These are phyloP conservation scores for Rapana venosa DNA, from an alignment of 2,888 invertebrate genomes.

Conservation along the genomic window DNA sequence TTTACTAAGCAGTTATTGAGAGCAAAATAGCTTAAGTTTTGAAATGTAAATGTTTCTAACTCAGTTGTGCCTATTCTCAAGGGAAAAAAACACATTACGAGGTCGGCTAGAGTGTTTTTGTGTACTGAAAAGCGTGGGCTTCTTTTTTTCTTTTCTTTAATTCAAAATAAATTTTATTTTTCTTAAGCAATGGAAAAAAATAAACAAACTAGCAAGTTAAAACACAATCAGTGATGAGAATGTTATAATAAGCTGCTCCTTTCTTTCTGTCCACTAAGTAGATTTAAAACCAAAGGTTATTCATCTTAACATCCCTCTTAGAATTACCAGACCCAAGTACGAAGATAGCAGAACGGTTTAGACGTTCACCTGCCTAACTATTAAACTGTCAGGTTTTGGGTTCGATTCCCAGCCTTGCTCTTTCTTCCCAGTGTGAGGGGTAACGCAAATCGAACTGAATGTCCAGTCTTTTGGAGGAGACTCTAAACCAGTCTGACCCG, in stretches of 20 bases:
- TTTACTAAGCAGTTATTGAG: not conserved
- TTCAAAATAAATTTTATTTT: not conserved
- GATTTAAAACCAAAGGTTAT: too few relatives aligned
- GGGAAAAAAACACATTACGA: not conserved
- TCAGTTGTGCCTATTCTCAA: not conserved
- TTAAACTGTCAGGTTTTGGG: too few relatives aligned
- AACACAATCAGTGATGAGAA: not conserved
- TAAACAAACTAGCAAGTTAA: not conserved
- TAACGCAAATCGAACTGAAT: too few relatives aligned
- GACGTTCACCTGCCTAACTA: too few relatives aligned
- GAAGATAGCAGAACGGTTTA: too few relatives aligned
- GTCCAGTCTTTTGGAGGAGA: too few relatives aligned
- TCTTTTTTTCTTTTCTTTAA: not conserved
- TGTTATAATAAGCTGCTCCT: not conserved
- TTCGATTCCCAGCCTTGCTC: too few relatives aligned
- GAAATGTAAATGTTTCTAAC: not conserved
- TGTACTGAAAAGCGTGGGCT: not conserved
- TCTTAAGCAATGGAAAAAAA: not conserved
- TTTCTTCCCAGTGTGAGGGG: too few relatives aligned
- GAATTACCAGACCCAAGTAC: too few relatives aligned
- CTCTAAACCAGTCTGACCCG: too few relatives aligned
- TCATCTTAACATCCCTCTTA: too few relatives aligned
- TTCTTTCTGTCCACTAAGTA: not conserved
- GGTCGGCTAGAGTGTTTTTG: not conserved
- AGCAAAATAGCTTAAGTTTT: not conserved